Evolutionary conservation across 2,113 vertebrate species (phyloP), one percentile per base, ranked within the genome.

Genomic region (Eurystomus gularis): DNA sequence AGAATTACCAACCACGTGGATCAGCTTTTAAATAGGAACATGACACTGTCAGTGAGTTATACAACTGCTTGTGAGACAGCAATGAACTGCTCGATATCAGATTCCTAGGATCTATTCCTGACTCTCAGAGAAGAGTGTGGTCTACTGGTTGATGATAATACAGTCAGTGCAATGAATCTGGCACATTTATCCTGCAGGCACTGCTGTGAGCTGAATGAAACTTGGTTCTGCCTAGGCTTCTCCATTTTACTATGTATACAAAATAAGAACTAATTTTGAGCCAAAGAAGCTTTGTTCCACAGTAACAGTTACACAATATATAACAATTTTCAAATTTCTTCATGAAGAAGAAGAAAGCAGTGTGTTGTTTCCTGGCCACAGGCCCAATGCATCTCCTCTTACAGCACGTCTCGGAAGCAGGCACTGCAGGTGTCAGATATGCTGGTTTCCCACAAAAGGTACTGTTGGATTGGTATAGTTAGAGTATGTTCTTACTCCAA

Each of bases 51-150:
- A 90, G 85, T 51, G 55, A 90, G 79, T 96, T 96, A 96, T 51
- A 92, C 79, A 96, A 94, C 88, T 86, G 68, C 48, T 65, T 88
- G 77, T 18, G 68, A 96, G 71, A 94, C 73, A 92, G 75, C 68
- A 81, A 33, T 18, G 60, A 83, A 82, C 51, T 68, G 76, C 80
- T 83, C 26, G 13, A 33, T 88, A 95, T 80, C 79, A 2, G 79
- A 95, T 93, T 86, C 85, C 93, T 71, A 92, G 76, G 76, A 96
- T 88, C 96, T 96, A 90, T 96, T 96, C 86, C 82, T 96, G 92
- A 94, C 88, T 82, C 91, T 70, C 25, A 16, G 66, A 80, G 80
- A 84, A 69, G 35, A 93, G 37, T 60, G 72, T 75, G 48, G 46
- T 93, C 88, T 91, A 40, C 51, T 58, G 60, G 66, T 81, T 92